Evolutionary conservation across 2,888 invertebrate genomes (phyloP).

Genomic region (Lasioglossum malachurum): DNA sequence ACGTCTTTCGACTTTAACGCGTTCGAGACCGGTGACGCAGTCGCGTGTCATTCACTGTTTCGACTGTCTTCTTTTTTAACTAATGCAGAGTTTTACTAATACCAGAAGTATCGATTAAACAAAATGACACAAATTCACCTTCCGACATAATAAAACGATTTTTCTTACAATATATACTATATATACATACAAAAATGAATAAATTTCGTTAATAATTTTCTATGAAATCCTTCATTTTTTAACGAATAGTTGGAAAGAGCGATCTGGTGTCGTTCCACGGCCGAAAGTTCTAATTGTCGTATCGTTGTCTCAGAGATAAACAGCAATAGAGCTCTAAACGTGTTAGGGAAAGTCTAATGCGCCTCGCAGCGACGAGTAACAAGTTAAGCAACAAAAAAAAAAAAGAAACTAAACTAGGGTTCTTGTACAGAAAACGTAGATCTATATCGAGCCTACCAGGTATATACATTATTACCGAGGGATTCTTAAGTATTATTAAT

Average conservation of each 20-base stretch:
- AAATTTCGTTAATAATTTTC: neutral
- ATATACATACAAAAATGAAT: neutral
- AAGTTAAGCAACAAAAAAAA: neutral
- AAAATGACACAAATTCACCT: neutral
- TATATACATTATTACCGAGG: neutral
- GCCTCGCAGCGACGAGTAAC: conserved; percentile 6
- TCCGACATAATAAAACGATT: neutral
- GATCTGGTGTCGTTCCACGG: neutral
- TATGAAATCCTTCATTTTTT: neutral
- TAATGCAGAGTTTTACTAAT: no score
- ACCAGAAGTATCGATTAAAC: neutral
- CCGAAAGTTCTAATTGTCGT: neutral
- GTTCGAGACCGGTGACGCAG: no score
- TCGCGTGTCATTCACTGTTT: no score
- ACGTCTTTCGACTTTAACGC: neutral
- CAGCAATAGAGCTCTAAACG: conserved; percentile 38
- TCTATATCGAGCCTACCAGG: conserved; percentile 4
- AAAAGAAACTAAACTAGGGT: neutral
- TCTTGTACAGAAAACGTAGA: conserved; percentile 7
- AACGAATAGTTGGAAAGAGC: neutral
- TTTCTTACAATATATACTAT: neutral
- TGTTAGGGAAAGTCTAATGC: conserved; percentile 39
- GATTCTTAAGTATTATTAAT: conserved; percentile 8
- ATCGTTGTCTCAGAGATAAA: conserved; percentile 15
- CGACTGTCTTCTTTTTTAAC: no score